Evolutionary conservation across 2,113 vertebrate genomes (phyloP), one percentile per base, ranked within the genome.

Genomic region (Picathartes gymnocephalus): DNA sequence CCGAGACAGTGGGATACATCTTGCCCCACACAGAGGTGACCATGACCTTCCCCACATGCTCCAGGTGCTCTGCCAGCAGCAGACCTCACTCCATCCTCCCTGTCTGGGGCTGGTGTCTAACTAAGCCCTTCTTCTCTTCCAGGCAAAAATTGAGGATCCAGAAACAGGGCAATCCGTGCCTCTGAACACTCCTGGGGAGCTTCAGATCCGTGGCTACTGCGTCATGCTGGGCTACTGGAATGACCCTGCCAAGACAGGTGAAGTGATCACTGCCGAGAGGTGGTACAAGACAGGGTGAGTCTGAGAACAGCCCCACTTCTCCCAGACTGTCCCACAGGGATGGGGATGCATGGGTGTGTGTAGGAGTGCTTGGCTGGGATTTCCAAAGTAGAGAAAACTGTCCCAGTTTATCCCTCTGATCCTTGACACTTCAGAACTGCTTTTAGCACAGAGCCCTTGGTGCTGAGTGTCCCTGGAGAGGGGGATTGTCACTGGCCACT

Each of bases 281-380:
- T 99, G 99, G 99, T 99, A 99, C 97, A 98, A 97, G 95, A 99
- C 99, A 2, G 99, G 99, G 99, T 99, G 96, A 98, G 99, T 93
- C 35, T 85, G 40, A 37, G 20, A 76, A 66, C 27, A 45, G 44
- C n/a, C 25, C 27, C 30, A 21, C 23, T 76, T n/a, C 15, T 80
- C 39, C 54, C 1, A 6, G 9, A 8, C 25, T 4, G 31, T 37
- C 45, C 51, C 83, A 81, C 18, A 15, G 15, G 31, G 42, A 10
- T 23, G 25, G 39, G 80, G 64, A 47, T 2, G 30, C 39, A 6
- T 31, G 5, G 10, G 5, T 39, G 30, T 14, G 5, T 12, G 5
- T 4, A 5, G 37, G 40, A 80, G 28, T 22, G n/a, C 33, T 42
- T 39, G 54, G 15, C 48, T 35, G 18, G 8, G 25, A 40, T 44